phyloP scores from a whole-genome alignment of 2,888 invertebrate genomes.

The Antheraea yamamai region DNA sequence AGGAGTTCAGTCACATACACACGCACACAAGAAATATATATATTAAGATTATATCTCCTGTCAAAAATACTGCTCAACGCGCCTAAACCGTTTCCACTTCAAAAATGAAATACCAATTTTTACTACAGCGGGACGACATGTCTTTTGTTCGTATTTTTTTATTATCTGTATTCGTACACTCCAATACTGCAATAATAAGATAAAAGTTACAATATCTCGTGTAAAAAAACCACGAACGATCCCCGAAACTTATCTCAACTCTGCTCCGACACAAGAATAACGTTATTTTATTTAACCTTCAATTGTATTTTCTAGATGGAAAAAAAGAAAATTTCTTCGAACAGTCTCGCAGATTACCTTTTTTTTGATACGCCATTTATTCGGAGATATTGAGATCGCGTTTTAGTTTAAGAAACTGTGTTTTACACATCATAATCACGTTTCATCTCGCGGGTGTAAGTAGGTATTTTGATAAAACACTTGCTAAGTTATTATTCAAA shows the following conservation, averaged over 20 bases:
- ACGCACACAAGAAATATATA: no score
- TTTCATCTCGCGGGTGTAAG: no score
- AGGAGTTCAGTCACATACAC: no score
- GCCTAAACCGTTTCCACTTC: no score
- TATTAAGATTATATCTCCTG: no score
- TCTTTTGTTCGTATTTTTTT: not conserved
- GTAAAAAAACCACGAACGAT: not conserved
- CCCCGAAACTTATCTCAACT: conserved; percentile 5
- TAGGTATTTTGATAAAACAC: no score
- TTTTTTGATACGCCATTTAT: conserved; percentile 3
- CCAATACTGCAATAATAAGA: conserved; percentile 29
- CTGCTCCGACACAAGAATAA: not conserved
- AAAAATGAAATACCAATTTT: not conserved
- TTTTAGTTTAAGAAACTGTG: not conserved
- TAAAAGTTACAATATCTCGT: conserved; percentile 23
- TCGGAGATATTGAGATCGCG: not conserved
- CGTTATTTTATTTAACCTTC: not conserved
- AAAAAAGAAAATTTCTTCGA: not conserved
- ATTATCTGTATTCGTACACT: conserved; percentile 15
- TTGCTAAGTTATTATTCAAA: no score
- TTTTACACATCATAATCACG: not conserved
- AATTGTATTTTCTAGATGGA: conserved; percentile 1
- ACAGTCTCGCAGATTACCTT: not conserved
- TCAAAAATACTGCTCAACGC: no score
- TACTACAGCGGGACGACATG: not conserved